A percentile compares a stretch with the other conserved stretches of the same genome.
phyloP scores from a whole-genome alignment of 1,140 invertebrate species.

The Danaus plexippus region DNA sequence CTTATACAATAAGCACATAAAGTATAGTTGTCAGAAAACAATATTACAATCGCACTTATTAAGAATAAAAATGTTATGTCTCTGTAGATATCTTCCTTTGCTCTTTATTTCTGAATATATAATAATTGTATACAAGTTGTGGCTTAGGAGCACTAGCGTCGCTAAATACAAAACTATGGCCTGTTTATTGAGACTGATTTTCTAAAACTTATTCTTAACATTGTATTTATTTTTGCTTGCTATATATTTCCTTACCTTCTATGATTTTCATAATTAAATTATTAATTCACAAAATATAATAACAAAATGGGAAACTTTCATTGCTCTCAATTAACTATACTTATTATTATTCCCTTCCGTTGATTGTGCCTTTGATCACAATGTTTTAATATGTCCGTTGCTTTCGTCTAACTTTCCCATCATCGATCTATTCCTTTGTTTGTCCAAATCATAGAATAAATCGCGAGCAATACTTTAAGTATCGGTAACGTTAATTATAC shows the following conservation, averaged over 20 bases:
- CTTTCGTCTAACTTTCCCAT: no score
- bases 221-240: conserved; percentile 6
- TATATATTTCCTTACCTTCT: background rate
- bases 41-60: conserved; percentile 5
- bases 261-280: no score
- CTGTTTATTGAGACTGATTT: conserved; percentile 73
- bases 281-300: no score
- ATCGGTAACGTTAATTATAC: no score
- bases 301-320: no score
- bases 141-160: conserved; percentile 31
- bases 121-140: conserved; percentile 13
- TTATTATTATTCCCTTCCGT: no score
- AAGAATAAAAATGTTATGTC: background rate
- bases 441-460: no score
- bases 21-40: conserved; percentile 3
- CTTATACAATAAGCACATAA: conserved; percentile 25
- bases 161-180: conserved; percentile 63
- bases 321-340: no score
- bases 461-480: no score
- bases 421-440: no score
- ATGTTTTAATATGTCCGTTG: no score
- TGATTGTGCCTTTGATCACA: no score
- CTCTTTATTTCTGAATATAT: conserved; percentile 5
- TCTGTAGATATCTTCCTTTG: conserved; percentile 3
- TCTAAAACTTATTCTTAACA: conserved; percentile 59